A percentile compares a stretch with the other conserved stretches of the same genome.
Conservation (phyloP, 2,113 vertebrate genomes). For the Urocitellus parryii region DNA sequence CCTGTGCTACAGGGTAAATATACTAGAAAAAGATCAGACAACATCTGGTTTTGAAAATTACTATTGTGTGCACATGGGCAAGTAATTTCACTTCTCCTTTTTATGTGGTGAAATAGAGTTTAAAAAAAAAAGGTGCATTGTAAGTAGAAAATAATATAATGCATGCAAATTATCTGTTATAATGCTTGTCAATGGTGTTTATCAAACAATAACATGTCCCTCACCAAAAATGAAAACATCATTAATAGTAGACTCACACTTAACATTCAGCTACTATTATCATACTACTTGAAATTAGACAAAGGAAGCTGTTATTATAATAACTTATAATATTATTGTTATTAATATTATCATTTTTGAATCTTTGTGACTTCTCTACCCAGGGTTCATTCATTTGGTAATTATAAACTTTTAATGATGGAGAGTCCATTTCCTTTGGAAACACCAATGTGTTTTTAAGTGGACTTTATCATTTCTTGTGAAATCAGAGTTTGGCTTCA, state of each 20-base stretch:
- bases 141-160: neutral
- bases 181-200: neutral
- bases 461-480: neutral
- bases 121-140: neutral
- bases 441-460: constrained; percentile 42
- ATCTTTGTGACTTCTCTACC: constrained; percentile 9
- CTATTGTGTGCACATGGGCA: neutral
- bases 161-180: neutral
- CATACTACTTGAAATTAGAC: constrained; percentile 41
- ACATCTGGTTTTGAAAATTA: constrained; percentile 1
- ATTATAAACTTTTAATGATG: neutral
- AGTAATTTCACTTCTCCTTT: neutral
- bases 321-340: neutral
- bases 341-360: constrained; percentile 27
- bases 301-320: constrained; percentile 39
- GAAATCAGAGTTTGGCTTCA: constrained; percentile 28
- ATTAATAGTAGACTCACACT: neutral
- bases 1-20: neutral
- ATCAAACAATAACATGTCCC: neutral
- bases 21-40: neutral
- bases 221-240: neutral
- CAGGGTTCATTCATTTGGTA: constrained; percentile 1
- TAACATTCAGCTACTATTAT: constrained; percentile 30
- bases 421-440: constrained; percentile 19
- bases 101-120: neutral